These are phyloP conservation scores for Macrotus californicus DNA, from an alignment of 2,113 vertebrate genomes.

Conservation along the genomic window DNA sequence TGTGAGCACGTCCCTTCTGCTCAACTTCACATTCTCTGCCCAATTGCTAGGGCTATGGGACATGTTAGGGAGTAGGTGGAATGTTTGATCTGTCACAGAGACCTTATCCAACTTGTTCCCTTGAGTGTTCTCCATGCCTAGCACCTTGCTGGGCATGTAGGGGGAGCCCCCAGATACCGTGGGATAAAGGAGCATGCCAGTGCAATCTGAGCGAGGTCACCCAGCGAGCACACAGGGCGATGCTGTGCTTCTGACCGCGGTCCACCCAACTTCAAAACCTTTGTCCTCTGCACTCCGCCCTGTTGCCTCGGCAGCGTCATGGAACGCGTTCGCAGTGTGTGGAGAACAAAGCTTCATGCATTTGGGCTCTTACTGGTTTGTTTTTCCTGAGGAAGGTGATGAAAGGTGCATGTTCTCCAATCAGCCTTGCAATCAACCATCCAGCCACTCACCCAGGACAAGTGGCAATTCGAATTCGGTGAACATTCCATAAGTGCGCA, in stretches of 20 bases:
- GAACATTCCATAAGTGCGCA: conserved; percentile 43
- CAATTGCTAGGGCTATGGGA: accelerated
- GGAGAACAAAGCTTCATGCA: not conserved
- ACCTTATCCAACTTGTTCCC: not conserved
- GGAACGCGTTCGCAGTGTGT: accelerated
- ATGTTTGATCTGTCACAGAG: not conserved
- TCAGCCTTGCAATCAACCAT: conserved; percentile 50
- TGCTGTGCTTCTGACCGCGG: not conserved
- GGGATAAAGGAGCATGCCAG: accelerated
- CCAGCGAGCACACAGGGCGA: not conserved
- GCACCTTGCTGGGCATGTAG: not conserved
- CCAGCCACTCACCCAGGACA: conserved; percentile 27
- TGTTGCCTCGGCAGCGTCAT: not conserved
- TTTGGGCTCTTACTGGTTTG: conserved; percentile 44
- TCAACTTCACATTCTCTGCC: accelerated
- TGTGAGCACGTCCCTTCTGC: not conserved
- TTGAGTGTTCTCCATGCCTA: not conserved
- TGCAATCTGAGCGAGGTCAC: accelerated
- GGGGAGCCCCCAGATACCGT: not conserved
- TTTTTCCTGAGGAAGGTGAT: conserved; percentile 54
- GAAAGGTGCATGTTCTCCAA: conserved; percentile 41
- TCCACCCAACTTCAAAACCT: not conserved
- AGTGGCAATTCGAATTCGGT: conserved; percentile 45
- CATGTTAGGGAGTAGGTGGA: not conserved
- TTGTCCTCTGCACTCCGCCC: not conserved